A percentile compares a stretch with the other conserved stretches of the same genome.
Evolutionary conservation across 2,797 vertebrate genomes (phyloP).

Genomic region (Erithacus rubecula): DNA sequence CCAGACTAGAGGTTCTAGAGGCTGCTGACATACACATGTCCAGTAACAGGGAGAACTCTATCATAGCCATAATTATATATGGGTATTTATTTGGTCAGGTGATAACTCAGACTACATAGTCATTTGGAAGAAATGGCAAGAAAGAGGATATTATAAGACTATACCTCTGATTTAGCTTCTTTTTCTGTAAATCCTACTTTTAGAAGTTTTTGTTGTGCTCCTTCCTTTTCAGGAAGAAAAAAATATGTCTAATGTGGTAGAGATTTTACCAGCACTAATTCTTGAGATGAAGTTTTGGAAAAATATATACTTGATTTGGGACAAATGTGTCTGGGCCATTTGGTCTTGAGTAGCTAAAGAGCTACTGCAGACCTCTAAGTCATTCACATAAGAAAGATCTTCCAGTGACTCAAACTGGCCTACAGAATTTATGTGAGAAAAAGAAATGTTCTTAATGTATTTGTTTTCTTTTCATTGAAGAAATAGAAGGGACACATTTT

Average conservation of each 20-base stretch:
- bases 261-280: background rate
- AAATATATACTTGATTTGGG: background rate
- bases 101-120: background rate
- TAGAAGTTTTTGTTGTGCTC: background rate
- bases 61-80: background rate
- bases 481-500: background rate
- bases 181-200: background rate
- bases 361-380: background rate
- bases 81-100: background rate
- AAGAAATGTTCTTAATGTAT: background rate
- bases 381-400: background rate
- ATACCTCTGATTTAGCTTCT: background rate
- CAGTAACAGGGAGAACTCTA: background rate
- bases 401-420: background rate
- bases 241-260: background rate
- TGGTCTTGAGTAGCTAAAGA: background rate
- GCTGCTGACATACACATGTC: background rate
- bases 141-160: background rate
- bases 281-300: background rate
- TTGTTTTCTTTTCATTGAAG: background rate
- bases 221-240: background rate
- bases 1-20: background rate
- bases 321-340: background rate
- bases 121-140: background rate
- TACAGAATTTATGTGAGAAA: background rate